Evolutionary conservation across 2,797 vertebrate genomes (phyloP), one percentile per base, ranked within the genome.

Genomic region (Lithobates pipiens): DNA sequence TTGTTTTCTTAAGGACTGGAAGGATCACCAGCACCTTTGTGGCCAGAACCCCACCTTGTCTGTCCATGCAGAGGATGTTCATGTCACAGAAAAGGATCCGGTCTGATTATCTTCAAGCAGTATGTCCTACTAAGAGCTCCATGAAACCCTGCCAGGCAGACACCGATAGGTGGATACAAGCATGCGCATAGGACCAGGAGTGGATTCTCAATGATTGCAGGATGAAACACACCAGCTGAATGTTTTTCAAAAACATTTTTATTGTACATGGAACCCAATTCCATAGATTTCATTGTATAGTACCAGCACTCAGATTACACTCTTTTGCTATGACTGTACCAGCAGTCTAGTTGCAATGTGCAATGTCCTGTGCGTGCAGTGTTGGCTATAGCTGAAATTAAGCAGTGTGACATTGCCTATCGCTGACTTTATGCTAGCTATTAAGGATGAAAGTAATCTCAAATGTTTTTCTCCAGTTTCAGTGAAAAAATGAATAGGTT

Each of bases 1-100:
- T 25, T 3, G 0, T 0, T 80, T 32, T 78, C 78, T 2, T 10
- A 91, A 99, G 98, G 98, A 99, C 93, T 99, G 98, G 98, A 98
- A 97, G 89, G 98, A 99, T 73, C 98, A 99, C 90, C 98, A 99
- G 91, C 97, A 98, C 74, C 89, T 94, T 84, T 99, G 98, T 8
- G 96, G 96, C 36, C 97, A 97, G 91, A 86, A 94, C 0, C 89
- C 94, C 10, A 88, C 95, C 0, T 90, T 96, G 88, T 90, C 93
- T 0, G 90, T 95, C 42, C 96, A 96, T 75, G 91, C 91, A 0
- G 96, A 95, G 0, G 97, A 97, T 1, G 96, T 96, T 88, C 95
- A 97, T 0, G 95, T 98, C 7, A 72, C 96, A 0, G 93, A 98
- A 91, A 99, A 99, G 85, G 96, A 97, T 21, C 90, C 96, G 0